A percentile compares a stretch with the other conserved stretches of the same genome.
Conservation (phyloP, 2,888 invertebrate genomes). For the Cheiracanthium punctorium region DNA sequence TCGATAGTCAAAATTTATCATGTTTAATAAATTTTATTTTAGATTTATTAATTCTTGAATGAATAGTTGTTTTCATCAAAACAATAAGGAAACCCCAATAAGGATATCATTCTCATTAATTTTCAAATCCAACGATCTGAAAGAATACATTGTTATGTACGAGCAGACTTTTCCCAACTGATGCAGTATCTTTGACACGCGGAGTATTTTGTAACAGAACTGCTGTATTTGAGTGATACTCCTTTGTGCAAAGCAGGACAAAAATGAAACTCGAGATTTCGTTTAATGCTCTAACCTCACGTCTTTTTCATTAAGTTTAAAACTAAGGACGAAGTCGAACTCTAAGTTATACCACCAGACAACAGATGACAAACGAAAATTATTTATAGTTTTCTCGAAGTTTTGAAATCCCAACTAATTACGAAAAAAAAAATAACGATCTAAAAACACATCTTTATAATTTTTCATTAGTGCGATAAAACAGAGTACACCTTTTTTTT, state of each 20-base stretch:
- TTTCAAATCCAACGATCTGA: neutral
- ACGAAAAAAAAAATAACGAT: no score
- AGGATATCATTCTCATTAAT: neutral
- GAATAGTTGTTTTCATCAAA: no score
- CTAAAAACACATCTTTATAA: no score
- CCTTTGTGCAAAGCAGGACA: neutral
- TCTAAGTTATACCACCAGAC: neutral
- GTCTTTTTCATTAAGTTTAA: neutral
- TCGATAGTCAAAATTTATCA: no score
- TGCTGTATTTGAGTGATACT: neutral
- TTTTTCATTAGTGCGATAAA: no score
- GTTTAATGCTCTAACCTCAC: neutral
- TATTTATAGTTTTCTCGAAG: no score
- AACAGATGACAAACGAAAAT: no score
- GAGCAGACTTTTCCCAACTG: neutral
- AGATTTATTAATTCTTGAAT: no score
- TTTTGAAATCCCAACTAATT: no score
- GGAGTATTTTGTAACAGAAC: neutral
- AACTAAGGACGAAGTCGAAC: neutral
- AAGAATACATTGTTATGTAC: neutral
- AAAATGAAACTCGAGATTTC: neutral
- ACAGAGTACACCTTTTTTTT: no score
- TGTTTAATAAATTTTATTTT: no score
- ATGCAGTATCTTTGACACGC: neutral
- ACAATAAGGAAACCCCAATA: neutral